A percentile compares a stretch with the other conserved stretches of the same genome.
Evolutionary conservation across 1,140 invertebrate genomes (phyloP).

Genomic region (Calosoma granatense): DNA sequence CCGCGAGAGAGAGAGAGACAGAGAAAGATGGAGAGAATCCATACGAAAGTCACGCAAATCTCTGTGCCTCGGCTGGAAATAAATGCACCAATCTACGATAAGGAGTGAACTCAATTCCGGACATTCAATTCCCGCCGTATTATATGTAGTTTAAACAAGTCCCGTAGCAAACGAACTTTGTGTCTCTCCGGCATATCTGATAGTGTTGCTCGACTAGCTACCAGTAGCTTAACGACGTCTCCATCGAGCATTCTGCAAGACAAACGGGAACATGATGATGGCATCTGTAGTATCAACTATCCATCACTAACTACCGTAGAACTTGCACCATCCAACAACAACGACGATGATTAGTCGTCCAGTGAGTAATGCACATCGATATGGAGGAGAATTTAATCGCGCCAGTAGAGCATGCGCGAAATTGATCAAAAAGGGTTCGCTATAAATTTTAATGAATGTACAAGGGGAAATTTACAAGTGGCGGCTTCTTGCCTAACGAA

Average conservation of each 20-base stretch:
- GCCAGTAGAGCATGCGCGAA: too few relatives aligned
- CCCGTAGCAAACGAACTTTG: conserved; percentile 3
- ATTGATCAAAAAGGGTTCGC: conserved; percentile 1
- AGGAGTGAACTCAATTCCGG: conserved; percentile 24
- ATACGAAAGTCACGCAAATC: conserved; percentile 6
- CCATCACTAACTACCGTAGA: too few relatives aligned
- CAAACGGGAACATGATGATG: too few relatives aligned
- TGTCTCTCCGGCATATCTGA: neutral
- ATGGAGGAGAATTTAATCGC: too few relatives aligned
- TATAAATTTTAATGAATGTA: conserved; percentile 6
- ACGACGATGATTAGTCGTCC: too few relatives aligned
- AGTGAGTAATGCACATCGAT: too few relatives aligned
- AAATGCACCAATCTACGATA: conserved; percentile 26
- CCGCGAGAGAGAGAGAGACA: conserved; percentile 17
- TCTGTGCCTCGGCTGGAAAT: conserved; percentile 20
- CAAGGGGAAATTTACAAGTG: conserved; percentile 3
- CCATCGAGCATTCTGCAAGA: too few relatives aligned
- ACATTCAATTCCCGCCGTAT: conserved; percentile 21
- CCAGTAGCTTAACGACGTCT: too few relatives aligned
- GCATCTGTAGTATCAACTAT: too few relatives aligned
- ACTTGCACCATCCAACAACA: too few relatives aligned
- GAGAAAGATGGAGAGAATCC: conserved; percentile 13
- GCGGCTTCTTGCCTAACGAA: neutral
- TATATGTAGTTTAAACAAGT: conserved; percentile 7
- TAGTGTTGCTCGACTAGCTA: too few relatives aligned